These are phyloP conservation scores for Petaurus breviceps DNA, from an alignment of 2,113 vertebrate genomes.

Conservation along the genomic window DNA sequence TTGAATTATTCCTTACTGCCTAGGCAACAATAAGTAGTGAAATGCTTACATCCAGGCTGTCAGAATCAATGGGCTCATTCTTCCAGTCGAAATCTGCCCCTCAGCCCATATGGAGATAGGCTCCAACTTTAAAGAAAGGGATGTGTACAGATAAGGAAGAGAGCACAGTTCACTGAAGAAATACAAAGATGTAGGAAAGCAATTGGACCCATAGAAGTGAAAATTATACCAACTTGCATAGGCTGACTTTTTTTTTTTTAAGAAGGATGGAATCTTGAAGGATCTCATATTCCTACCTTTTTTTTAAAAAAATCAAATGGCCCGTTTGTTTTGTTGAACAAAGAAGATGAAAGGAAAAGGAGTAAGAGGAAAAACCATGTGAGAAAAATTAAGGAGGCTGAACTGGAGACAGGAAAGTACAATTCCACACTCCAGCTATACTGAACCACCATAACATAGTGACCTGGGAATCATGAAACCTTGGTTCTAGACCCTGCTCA, in stretches of 20 bases:
- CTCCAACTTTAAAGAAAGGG: conserved; percentile 18
- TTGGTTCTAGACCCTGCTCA: background rate
- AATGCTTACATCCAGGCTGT: conserved; percentile 2
- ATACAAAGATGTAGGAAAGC: conserved; percentile 7
- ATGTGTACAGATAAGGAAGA: background rate
- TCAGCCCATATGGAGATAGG: background rate
- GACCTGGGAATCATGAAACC: background rate
- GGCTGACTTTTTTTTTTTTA: background rate
- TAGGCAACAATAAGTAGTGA: conserved; percentile 25
- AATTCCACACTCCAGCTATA: background rate
- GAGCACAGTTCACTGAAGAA: background rate
- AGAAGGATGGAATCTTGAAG: conserved; percentile 9
- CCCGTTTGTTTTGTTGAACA: background rate
- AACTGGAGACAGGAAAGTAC: background rate
- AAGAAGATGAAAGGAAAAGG: background rate
- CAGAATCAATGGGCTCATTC: conserved; percentile 21
- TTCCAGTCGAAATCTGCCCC: conserved; percentile 20
- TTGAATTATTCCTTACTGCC: conserved; percentile 51
- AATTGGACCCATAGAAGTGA: background rate
- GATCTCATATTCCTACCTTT: conserved; percentile 22
- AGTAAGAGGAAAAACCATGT: background rate
- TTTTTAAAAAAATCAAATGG: background rate
- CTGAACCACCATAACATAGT: background rate
- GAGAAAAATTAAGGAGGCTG: background rate
- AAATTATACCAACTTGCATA: background rate